Base-by-base conservation (phyloP, 2,113 vertebrate genomes). In the Bufo gargarizans region DNA sequence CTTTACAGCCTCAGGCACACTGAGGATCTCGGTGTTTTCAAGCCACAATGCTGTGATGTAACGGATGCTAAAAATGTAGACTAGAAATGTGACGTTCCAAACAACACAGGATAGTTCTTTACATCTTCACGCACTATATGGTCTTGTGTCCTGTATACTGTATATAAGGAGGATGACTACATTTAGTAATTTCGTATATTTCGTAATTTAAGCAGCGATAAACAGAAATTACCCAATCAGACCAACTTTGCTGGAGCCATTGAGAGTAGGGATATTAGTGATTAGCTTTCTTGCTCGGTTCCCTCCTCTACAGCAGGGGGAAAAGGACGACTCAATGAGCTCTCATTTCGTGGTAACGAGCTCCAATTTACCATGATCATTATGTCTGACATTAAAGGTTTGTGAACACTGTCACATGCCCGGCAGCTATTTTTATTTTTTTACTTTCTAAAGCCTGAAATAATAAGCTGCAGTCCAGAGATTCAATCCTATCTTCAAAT, bases 321-420 rank as follows among this genome's bases (percentile, higher is more conserved):
- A 95, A 94, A 95, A 78, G 53, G 91, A 94, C 90, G 91, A 89
- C 91, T 94, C 95, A 93, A 92, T 92, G 93, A 94, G 92, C 94
- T 94, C 93, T 95, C 93, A 94, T 95, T 95, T 93, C 78, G 88
- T 92, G 84, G 92, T 95, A 96, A 96, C 93, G 93, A 96, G 95
- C 93, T 93, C 93, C 94, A 94, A 95, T 94, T 95, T 94, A 95
- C 94, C 91, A 92, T 78, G 90, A 94, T 95, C 93, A 95, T 95
- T 95, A 95, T 94, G 95, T 93, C 94, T 95, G 94, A 95, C 94
- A 95, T 94, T 95, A 94, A 96, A 95, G 94, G 94, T 93, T 93
- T 91, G 86, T 93, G 94, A 94, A 93, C 92, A 94, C 92, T 94
- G 93, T 96, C 95, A 94, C 93, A 94, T 94, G 94, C 93, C 94